These are phyloP conservation scores for Sandelia bainsii DNA, from an alignment of 2,797 vertebrate genomes.

Conservation along the genomic window DNA sequence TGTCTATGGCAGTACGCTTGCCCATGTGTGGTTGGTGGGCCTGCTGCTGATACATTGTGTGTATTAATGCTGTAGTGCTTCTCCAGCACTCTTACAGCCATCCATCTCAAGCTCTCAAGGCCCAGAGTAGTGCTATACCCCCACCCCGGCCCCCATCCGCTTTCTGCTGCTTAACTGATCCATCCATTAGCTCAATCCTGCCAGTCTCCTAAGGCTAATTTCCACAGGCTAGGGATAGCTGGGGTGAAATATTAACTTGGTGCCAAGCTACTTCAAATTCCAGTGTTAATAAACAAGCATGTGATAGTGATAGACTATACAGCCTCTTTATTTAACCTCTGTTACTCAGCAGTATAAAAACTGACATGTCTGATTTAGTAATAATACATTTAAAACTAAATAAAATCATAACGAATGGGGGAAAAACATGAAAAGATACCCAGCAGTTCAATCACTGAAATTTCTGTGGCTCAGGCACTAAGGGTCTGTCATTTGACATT, in stretches of 20 bases:
- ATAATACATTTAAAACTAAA: slow-evolving; percentile 14
- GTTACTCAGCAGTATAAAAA: slow-evolving; percentile 13
- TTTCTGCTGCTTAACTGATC: slow-evolving; percentile 58
- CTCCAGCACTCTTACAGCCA: slow-evolving; percentile 44
- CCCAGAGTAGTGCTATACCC: slow-evolving; percentile 21
- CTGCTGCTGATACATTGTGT: slow-evolving; percentile 24
- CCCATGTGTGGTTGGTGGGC: slow-evolving; percentile 6
- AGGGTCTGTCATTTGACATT: slow-evolving; percentile 74
- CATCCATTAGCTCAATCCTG: slow-evolving; percentile 46
- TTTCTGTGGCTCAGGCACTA: slow-evolving; percentile 37
- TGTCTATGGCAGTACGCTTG: background rate
- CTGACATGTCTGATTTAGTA: slow-evolving; percentile 1
- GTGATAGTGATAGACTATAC: slow-evolving; percentile 34
- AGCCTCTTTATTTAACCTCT: slow-evolving; percentile 21
- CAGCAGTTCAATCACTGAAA: slow-evolving; percentile 43
- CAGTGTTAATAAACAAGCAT: slow-evolving; percentile 50
- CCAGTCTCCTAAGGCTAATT: slow-evolving; percentile 55
- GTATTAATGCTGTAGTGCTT: slow-evolving; percentile 27
- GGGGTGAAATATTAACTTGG: slow-evolving; percentile 68
- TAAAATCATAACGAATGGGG: slow-evolving; percentile 10
- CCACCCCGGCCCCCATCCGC: slow-evolving; percentile 3
- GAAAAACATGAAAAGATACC: slow-evolving; percentile 19
- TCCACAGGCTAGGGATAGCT: slow-evolving; percentile 42
- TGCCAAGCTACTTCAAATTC: slow-evolving; percentile 39
- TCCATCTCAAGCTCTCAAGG: slow-evolving; percentile 34